These are phyloP conservation scores for Molorchus minor DNA, from an alignment of 2,888 invertebrate species.

Conservation along the genomic window DNA sequence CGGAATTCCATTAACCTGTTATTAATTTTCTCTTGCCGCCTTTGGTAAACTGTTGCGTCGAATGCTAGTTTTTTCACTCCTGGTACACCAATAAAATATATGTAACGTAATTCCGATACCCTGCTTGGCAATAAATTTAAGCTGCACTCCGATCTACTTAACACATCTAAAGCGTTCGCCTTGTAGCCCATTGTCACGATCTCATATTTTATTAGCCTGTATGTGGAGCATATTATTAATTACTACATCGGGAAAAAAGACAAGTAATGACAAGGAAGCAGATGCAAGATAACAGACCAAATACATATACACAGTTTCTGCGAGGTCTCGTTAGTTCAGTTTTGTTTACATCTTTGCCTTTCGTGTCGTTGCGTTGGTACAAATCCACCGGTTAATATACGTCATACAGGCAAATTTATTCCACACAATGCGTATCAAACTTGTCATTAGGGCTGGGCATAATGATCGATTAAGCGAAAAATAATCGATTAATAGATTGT, in stretches of 20 bases:
- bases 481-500: too few relatives aligned
- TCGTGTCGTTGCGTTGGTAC: too few relatives aligned
- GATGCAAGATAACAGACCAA: conserved; percentile 12
- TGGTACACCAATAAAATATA: conserved; percentile 9
- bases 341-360: background rate
- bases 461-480: too few relatives aligned
- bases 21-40: too few relatives aligned
- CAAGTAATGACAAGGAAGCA: conserved; percentile 22
- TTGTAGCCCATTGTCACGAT: conserved; percentile 25
- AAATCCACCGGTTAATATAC: too few relatives aligned
- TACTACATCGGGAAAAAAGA: conserved; percentile 21
- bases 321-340: conserved; percentile 2
- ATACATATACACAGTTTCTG: conserved; percentile 16
- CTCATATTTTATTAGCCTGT: conserved; percentile 22
- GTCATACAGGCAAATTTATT: too few relatives aligned
- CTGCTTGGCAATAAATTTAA: conserved; percentile 18
- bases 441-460: too few relatives aligned
- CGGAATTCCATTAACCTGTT: too few relatives aligned
- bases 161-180: conserved; percentile 31
- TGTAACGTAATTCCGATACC: conserved; percentile 9
- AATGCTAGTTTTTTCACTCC: conserved; percentile 5
- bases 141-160: conserved; percentile 24
- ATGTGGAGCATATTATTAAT: conserved; percentile 27
- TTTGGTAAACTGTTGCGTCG: too few relatives aligned
- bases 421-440: too few relatives aligned